A percentile compares a stretch with the other conserved stretches of the same genome.
Conservation (phyloP, 2,888 invertebrate genomes). For the Cephus sareptanus region DNA sequence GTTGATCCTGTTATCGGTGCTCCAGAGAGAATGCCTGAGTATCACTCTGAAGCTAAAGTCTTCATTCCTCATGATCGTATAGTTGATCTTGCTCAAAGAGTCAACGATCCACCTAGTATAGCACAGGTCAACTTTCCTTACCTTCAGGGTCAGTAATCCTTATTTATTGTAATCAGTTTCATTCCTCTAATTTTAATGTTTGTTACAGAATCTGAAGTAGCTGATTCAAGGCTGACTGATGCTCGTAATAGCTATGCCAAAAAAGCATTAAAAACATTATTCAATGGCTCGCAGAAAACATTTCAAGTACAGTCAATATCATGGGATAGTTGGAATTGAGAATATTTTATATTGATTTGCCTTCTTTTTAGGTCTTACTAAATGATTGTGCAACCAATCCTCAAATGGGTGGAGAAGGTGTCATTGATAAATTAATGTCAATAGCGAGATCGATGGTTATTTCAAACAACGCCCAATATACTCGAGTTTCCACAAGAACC, state of each 20-base stretch:
- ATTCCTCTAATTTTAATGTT: background rate
- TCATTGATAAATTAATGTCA: constrained; percentile 60
- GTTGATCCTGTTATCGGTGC: constrained; percentile 60
- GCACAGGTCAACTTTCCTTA: constrained; percentile 54
- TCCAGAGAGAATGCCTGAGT: constrained; percentile 55
- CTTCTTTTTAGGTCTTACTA: constrained; percentile 48
- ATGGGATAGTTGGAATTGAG: background rate
- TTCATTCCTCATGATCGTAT: constrained; percentile 58
- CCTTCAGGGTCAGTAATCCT: constrained; percentile 48
- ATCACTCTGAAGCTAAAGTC: constrained; percentile 58
- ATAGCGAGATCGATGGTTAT: constrained; percentile 62
- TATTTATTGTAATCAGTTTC: background rate
- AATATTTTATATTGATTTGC: background rate
- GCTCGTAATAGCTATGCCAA: constrained; percentile 60
- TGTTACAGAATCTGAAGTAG: constrained; percentile 55
- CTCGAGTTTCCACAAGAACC: constrained; percentile 59
- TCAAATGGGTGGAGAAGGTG: constrained; percentile 58
- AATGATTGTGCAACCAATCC: constrained; percentile 60
- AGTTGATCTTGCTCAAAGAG: constrained; percentile 49
- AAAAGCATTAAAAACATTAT: constrained; percentile 59
- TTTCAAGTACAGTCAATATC: constrained; percentile 51
- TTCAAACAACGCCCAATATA: constrained; percentile 62
- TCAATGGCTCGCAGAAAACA: constrained; percentile 62
- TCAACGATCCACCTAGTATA: constrained; percentile 52
- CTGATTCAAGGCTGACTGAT: constrained; percentile 53